These are phyloP conservation scores for Polymixis lichenea DNA, from an alignment of 2,888 invertebrate species.

Conservation along the genomic window DNA sequence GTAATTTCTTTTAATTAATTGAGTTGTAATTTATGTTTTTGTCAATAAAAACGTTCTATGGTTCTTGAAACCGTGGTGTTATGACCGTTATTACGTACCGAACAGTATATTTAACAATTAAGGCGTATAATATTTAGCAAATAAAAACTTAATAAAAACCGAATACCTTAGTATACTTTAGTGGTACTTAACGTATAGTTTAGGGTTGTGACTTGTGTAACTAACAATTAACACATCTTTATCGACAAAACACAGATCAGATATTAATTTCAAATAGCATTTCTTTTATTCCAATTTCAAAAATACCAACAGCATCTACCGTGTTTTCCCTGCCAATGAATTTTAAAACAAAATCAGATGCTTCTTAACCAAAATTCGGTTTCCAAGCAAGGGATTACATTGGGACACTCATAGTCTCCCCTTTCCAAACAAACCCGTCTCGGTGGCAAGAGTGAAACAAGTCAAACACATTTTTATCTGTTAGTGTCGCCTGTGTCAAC, in stretches of 20 bases:
- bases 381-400: conserved; percentile 66
- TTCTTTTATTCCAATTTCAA: background rate
- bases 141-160: conserved; percentile 26
- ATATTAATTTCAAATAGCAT: background rate
- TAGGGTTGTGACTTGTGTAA: conserved; percentile 50
- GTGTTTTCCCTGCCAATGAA: background rate
- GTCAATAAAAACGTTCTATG: conserved; percentile 44
- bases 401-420: conserved; percentile 69
- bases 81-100: conserved; percentile 25
- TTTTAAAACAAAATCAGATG: conserved; percentile 37
- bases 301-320: background rate
- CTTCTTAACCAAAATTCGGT: conserved; percentile 43
- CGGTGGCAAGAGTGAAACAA: conserved; percentile 84
- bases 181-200: conserved; percentile 32
- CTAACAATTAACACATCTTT: conserved; percentile 23
- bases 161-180: conserved; percentile 36
- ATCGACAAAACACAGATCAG: conserved; percentile 16
- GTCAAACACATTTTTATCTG: conserved; percentile 88
- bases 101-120: conserved; percentile 26
- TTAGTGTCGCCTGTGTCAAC: conserved; percentile 82
- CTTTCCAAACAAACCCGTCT: conserved; percentile 76
- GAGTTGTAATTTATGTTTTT: conserved; percentile 51
- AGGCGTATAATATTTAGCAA: conserved; percentile 25
- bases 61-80: conserved; percentile 37
- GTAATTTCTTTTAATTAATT: conserved; percentile 56